Evolutionary conservation across 2,797 vertebrate species (phyloP).

Genomic region (Phalloptychus januarius): DNA sequence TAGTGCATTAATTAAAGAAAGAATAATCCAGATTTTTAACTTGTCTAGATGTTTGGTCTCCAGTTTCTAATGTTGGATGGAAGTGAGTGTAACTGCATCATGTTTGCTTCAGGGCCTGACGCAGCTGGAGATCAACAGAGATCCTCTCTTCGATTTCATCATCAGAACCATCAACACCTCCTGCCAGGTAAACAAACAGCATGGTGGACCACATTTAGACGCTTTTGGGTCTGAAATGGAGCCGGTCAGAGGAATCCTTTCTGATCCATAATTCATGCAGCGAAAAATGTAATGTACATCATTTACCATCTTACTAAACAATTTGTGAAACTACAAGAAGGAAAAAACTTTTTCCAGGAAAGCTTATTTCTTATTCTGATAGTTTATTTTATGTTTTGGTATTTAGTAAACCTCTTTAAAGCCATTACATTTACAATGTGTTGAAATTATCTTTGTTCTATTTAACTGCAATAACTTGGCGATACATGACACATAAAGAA

Average conservation of each 20-base stretch:
- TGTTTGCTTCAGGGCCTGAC: constrained; percentile 50
- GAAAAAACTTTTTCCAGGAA: no score
- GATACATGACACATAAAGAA: not conserved
- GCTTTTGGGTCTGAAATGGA: not conserved
- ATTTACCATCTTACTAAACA: no score
- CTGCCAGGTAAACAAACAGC: constrained; percentile 48
- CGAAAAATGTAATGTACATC: not conserved
- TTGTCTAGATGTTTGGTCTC: not conserved
- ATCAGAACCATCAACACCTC: constrained; percentile 44
- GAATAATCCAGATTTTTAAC: not conserved
- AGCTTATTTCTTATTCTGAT: not conserved
- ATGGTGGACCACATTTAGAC: not conserved
- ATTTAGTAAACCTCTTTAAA: not conserved
- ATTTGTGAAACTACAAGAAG: no score
- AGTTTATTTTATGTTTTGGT: not conserved
- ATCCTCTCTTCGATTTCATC: constrained; percentile 44
- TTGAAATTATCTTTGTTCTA: not conserved
- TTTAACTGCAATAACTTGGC: not conserved
- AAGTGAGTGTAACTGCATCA: not conserved
- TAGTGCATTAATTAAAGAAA: not conserved
- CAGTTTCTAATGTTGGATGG: not conserved
- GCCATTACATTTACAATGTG: no score
- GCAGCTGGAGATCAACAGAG: not conserved
- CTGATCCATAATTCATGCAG: not conserved
- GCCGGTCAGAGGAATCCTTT: not conserved